Evolutionary conservation across 2,113 vertebrate species (phyloP), one percentile per base, ranked within the genome.

Genomic region (Odobenus rosmarus): DNA sequence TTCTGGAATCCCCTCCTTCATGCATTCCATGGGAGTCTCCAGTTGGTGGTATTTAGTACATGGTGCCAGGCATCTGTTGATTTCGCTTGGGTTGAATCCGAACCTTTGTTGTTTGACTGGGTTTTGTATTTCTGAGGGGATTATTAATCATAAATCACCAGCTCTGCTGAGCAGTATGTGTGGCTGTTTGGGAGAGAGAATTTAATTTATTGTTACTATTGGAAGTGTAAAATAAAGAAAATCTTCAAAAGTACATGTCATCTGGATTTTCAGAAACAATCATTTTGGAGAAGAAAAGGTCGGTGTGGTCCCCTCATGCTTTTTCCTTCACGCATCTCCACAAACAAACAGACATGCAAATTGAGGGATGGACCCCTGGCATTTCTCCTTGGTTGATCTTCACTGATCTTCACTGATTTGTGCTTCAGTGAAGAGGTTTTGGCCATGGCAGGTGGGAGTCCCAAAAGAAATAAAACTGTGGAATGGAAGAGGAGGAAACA

Each of bases 1-100:
- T 76, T 92, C 83, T 96, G 97, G 93, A 97, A 97, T 96, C 88
- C 93, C 84, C 95, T 95, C 82, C 85, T 64, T 94, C 42, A 0
- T 53, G 57, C 90, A 95, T 98, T 93, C 95, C 97, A 64, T 3
- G 0, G 23, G 74, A 92, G 55, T 42, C 74, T 95, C 77, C 33
- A 11, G 55, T 97, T 76, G 71, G 55, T 86, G 88, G 94, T 62
- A 96, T 96, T 97, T 51, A 7, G 33, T 24, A 13, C n/a, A 7
- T 16, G 24, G 82, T 98, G 88, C 95, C 96, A 97, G 94, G 79
- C 96, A 96, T 97, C 96, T 98, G 97, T 85, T 86, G 86, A 71
- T 55, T 95, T 97, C 67, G 77, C 95, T 93, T 86, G 62, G 36
- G 10, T 85, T 95, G 85, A 74, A 84, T 80, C 72, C 72, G 94